Evolutionary conservation across 1,140 invertebrate species (phyloP), one percentile per base, ranked within the genome.

Genomic region (Penaeus vannamei): DNA sequence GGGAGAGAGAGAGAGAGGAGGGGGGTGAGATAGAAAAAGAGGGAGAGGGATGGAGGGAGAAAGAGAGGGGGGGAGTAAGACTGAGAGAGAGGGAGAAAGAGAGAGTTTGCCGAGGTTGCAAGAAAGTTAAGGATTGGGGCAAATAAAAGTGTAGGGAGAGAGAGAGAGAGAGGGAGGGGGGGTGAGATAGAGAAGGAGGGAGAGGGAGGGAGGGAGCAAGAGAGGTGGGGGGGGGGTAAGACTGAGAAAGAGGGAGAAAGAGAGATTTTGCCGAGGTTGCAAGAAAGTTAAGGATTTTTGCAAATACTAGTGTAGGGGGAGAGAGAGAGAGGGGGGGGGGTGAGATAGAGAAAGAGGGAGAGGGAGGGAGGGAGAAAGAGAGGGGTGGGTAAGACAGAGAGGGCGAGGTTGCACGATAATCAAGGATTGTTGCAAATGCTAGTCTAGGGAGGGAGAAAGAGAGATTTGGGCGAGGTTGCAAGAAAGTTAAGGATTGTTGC

Each of bases 121-220:
- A 72, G 69, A 72, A 12, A 77, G 76, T 42, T 29, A 77, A 14
- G 53, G 76, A 79, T 19, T 46, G 32, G 53, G 26, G 53, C 36
- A 79, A 22, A 79, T 32, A 79, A 22, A 79, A 46, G 53, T 19
- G 53, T 19, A 79, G 26, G 53, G 76, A 79, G n/a, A 79, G 76
- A 79, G 32, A 29, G 26, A 79, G n/a, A 79, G 76, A 79, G 32
- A 79, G 26, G 53, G 76, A 79, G 26, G 53, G 26, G 53, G 76
- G 53, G 76, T 46, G 32, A 79, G 76, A 36, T 19, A 79, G 76
- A 79, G n/a, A 29, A n/a, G 53, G n/a, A 79, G 32, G 26, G 32
- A 79, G 76, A 79, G 32, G 23, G 36, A 23, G 10, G 23, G 36
- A 23, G 10, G 23, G 36, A 76, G 69, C 10, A 8, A 42, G 59